Conservation (phyloP, 2,888 invertebrate genomes). For the Ecliptopera silaceata region DNA sequence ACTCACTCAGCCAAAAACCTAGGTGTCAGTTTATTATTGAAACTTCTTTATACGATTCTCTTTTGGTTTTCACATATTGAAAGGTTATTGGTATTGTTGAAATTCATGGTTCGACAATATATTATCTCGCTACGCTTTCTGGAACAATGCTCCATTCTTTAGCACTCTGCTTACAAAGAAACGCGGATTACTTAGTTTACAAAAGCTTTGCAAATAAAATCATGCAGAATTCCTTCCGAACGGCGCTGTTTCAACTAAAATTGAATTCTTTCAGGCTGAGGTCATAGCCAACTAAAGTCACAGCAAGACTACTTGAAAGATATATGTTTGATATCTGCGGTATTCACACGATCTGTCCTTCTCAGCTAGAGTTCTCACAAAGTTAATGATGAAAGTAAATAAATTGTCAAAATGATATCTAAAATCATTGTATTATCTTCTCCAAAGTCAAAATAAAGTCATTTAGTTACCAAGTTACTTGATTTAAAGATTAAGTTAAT, state of each 20-base stretch:
- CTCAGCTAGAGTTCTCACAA: too few relatives aligned
- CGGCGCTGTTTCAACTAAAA: constrained; percentile 37
- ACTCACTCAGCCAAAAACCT: too few relatives aligned
- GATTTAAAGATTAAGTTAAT: too few relatives aligned
- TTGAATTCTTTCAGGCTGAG: constrained; percentile 37
- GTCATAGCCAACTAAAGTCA: background rate
- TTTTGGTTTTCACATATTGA: background rate
- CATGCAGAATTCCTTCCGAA: constrained; percentile 33
- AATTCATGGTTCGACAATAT: constrained; percentile 2
- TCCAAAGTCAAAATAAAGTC: too few relatives aligned
- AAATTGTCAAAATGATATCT: too few relatives aligned
- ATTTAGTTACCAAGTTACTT: too few relatives aligned
- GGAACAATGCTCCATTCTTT: constrained; percentile 8
- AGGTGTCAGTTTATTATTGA: too few relatives aligned
- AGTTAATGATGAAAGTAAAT: too few relatives aligned
- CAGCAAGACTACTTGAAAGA: background rate
- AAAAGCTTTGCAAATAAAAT: constrained; percentile 37
- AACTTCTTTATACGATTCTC: too few relatives aligned
- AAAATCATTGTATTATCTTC: too few relatives aligned
- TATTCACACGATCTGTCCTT: too few relatives aligned
- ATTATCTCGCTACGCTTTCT: constrained; percentile 7
- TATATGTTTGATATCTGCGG: background rate
- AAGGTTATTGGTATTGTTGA: background rate
- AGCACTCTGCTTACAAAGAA: constrained; percentile 29
- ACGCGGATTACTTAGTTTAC: constrained; percentile 32